Base-by-base conservation (phyloP, 1,140 invertebrate species). In the Kradibia gibbosae region DNA sequence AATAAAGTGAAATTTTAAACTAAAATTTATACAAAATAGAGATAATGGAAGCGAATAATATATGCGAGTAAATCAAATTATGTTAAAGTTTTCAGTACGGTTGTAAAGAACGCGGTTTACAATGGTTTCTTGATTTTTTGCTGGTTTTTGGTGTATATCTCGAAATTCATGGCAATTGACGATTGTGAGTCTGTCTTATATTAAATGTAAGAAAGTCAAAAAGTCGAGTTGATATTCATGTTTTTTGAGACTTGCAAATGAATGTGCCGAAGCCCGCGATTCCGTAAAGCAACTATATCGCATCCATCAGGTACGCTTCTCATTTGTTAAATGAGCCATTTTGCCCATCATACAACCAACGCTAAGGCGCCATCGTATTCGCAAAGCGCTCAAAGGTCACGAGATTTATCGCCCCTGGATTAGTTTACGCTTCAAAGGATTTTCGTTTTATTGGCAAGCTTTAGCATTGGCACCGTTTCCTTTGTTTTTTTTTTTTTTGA, bases 321-420 rank as follows among this genome's bases (percentile, higher is more conserved):
- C 31, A 11, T 67, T 78, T 50, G 36, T 0, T 7, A 67, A 67
- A 67, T 67, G 36, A 22, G 22, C 36, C 62, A 50, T 70, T 78
- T 65, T 67, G 45, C 70, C 22, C 20, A 1, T 70, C 13, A 25
- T 45, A 7, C 3, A 36, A 5, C 11, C 0, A 45, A 74, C 25
- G 50, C 0, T 2, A 3, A 34, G 15, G 25, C 10, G 2, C 72
- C n/a, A 39, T 10, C 25, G 15, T 22, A 36, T 34, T 70, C 62
- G 42, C 50, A 67, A 67, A 78, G 45, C 42, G 45, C 36, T 78
- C 48, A 55, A 78, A 70, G 45, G 31, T 45, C 50, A 79, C 65
- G 34, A 42, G 50, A 79, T 79, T 79, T 57, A 79, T 79, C 67
- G 45, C 34, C 65, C 4, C 1, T 2, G 50, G 7, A 42, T 70